Evolutionary conservation across 2,113 vertebrate species (phyloP), one percentile per base, ranked within the genome.

Genomic region (Grallaria varia): DNA sequence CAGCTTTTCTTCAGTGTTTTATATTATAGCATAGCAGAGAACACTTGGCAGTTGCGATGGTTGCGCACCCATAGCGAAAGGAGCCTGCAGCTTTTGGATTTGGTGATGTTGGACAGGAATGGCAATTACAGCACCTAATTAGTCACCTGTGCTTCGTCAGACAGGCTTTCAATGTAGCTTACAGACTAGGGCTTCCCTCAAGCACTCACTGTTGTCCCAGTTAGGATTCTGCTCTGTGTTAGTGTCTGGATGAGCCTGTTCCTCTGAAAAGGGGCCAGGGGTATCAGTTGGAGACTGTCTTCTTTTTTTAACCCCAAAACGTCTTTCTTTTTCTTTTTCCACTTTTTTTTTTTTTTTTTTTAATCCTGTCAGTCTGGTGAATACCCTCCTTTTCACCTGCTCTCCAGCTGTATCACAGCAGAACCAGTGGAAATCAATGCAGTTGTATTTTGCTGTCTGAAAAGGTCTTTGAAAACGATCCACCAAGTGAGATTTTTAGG

Each of bases 61-160:
- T 8, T 45, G 42, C 0, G 0, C 30, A 31, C 12, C 2, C 15
- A 4, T 40, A 15, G 22, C 31, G 75, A 63, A 68, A 66, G 45
- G 42, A 66, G 10, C 22, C 21, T 84, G 56, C 31, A 40, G 17
- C n/a, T 42, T 84, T 81, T 77, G 37, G 39, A 52, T 59, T 37
- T 77, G 42, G 30, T 73, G n/a, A 23, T 21, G 8, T 23, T 62
- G 37, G 59, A 47, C 47, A 82, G 59, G 47, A 77, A 40, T 72
- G 33, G 67, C 59, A 85, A 45, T 58, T 40, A 20, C 7, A 81
- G 49, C 13, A 45, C 33, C 37, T 33, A 2, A 28, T 71, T 45
- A 81, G 30, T 85, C 64, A 56, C 53, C 30, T 7, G 5, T 56
- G 37, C 45, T 64, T 76, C 5, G 3, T 71, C 58, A 76, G 35